Evolutionary conservation across 1,140 invertebrate species (phyloP), one percentile per base, ranked within the genome.

Genomic region (Zeugodacus cucurbitae): DNA sequence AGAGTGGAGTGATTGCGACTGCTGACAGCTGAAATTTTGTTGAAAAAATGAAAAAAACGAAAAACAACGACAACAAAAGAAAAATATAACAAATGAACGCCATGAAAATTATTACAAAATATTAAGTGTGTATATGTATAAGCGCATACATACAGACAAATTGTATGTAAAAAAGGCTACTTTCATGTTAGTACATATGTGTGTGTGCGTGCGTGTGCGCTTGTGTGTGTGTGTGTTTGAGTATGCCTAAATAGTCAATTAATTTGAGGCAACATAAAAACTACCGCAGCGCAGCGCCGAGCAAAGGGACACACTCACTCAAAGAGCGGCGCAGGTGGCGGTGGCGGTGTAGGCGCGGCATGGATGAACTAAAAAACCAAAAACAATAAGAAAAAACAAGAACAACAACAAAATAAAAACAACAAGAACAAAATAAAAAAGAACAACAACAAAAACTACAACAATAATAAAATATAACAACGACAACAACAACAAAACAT

Each of bases 231-330:
- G n/a, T 20, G n/a, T 44, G 59, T 48, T 7, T 54, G 20, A 7
- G 89, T 70, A 11, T 34, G 17, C 29, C 74, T n/a, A 44, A 67
- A 78, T 44, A 85, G 87, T 82, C 54, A 85, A 88, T 87, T 87
- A 64, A 85, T 62, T 78, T 22, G 32, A 29, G 70, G 87, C 57
- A 67, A 48, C 78, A 85, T 57, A 26, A 59, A 78, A 82, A 32
- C 7, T 48, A 82, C 8, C 41, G 74, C 74, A 82, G 74, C 44
- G 41, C 74, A 82, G 70, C 70, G 8, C 17, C 14, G 20, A 17
- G 54, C 20, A n/a, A n/a, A n/a, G n/a, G n/a, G 54, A 11, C 37
- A 41, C 37, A 41, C 37, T n/a, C n/a, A n/a, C n/a, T n/a, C n/a
- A 54, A 54, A 54, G 14, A 54, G 48, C 6, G 32, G 67, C 67